Evolutionary conservation across 1,140 invertebrate genomes (phyloP).

Genomic region (Vanessa tameamea): DNA sequence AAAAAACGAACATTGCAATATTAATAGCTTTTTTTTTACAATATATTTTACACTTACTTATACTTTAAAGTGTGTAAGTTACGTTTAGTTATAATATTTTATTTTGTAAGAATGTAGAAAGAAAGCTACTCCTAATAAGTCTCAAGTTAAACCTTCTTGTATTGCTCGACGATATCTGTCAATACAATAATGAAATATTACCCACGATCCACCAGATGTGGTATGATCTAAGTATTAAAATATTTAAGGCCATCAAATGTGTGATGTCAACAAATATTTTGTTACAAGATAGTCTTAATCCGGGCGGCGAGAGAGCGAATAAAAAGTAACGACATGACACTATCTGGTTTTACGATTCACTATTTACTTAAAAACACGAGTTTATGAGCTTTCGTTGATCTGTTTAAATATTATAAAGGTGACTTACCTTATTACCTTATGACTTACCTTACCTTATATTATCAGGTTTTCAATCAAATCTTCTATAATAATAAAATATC

Average conservation of each 20-base stretch:
- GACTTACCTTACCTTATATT: too few relatives aligned
- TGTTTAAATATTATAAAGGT: too few relatives aligned
- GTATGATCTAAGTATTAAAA: not conserved
- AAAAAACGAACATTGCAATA: too few relatives aligned
- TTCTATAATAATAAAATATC: too few relatives aligned
- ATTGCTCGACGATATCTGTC: not conserved
- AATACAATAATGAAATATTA: not conserved
- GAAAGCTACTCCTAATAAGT: not conserved
- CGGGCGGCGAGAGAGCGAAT: not conserved
- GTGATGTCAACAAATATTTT: conserved; percentile 14
- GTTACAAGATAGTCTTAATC: conserved; percentile 20
- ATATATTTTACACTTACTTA: too few relatives aligned
- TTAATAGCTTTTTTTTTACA: too few relatives aligned
- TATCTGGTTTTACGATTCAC: conserved; percentile 13
- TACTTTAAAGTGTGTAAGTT: not conserved
- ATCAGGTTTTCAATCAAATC: too few relatives aligned
- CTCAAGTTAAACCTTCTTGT: too few relatives aligned
- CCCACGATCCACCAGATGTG: not conserved
- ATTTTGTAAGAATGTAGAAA: not conserved
- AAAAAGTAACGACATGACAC: not conserved
- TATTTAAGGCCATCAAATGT: not conserved
- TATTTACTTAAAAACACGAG: conserved; percentile 21
- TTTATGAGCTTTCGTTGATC: conserved; percentile 18
- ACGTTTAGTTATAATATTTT: not conserved
- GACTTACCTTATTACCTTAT: too few relatives aligned